These are phyloP conservation scores for Iphiclides podalirius DNA, from an alignment of 2,888 invertebrate genomes.

Conservation along the genomic window DNA sequence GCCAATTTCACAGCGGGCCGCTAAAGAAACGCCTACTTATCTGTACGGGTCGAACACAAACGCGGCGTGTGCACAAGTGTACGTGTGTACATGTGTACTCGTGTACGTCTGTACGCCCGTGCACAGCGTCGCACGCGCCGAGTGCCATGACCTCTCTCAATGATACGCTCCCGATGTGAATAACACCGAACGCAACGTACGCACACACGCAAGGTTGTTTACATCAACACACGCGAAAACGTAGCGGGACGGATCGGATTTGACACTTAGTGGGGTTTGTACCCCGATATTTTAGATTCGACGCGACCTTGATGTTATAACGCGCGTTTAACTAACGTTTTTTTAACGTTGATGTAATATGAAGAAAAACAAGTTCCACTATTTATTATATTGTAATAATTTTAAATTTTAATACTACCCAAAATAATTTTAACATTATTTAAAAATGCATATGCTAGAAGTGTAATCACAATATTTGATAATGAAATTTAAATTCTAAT, in stretches of 20 bases:
- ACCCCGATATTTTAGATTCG: not conserved
- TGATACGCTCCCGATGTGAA: slow-evolving; percentile 47
- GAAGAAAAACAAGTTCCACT: too few species aligned
- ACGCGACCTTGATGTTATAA: slow-evolving; percentile 7
- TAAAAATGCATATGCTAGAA: too few species aligned
- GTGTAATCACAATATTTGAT: too few species aligned
- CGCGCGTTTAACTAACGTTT: not conserved
- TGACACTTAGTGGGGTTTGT: slow-evolving; percentile 39
- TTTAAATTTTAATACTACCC: too few species aligned
- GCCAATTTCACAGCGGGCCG: too few species aligned
- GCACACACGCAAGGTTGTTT: slow-evolving; percentile 50
- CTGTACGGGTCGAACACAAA: too few species aligned
- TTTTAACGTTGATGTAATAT: too few species aligned
- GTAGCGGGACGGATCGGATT: slow-evolving; percentile 34
- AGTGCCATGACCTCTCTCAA: slow-evolving; percentile 78
- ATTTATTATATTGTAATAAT: too few species aligned
- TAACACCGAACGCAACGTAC: slow-evolving; percentile 22
- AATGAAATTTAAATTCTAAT: too few species aligned
- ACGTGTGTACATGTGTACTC: not conserved
- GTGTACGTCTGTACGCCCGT: slow-evolving; percentile 9
- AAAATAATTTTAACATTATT: too few species aligned
- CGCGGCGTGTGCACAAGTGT: too few species aligned
- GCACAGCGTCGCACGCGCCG: slow-evolving; percentile 55
- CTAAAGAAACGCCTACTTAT: too few species aligned
- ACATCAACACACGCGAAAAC: slow-evolving; percentile 57